Base-by-base conservation (phyloP, 2,113 vertebrate genomes). In the Rousettus leschenaultii region DNA sequence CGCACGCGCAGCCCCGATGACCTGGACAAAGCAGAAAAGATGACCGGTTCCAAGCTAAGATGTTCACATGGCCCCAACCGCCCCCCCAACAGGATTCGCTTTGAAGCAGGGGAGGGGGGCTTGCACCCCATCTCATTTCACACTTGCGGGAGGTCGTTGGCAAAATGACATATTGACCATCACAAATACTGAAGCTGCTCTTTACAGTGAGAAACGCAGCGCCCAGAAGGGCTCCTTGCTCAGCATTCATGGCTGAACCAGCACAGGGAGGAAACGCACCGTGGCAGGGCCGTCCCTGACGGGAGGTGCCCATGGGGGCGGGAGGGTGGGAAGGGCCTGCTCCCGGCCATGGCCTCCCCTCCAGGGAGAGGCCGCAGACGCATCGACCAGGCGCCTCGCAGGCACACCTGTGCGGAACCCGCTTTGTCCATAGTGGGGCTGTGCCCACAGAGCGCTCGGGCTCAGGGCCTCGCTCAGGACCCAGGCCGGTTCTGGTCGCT, bases 1-100 rank as follows among this genome's bases (percentile, higher is more conserved):
- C 9, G 21, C 77, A 55, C 4, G 0, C 0, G 43, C 1, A 2
- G 3, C 71, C 33, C 0, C 15, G 33, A 19, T 38, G 18, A 33
- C 22, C 14, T 24, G 6, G 22, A 30, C 15, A 9, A 48, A 12
- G 18, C n/a, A 38, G 43, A 63, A 26, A 11, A 24, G 38, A 3
- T 21, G 35, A 78, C 18, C 19, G 21, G 48, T n/a, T 16, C 55
- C 4, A 26, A 8, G 35, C 33, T 38, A 30, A 16, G 26, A 30
- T 5, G 63, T n/a, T 35, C 19, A 10, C 9, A 12, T 10, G 22
- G 19, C 35, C 35, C 51, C 30, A 19, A 26, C 38, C 48, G n/a
- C 48, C 10, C 33, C 38, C 48, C 35, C 10, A 0, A 5, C 6
- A 45, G 57, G 4, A 22, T 3, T 77, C 9, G 4, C 24, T 15